Percentiles rank a stretch among this genome's conserved stretches.
Evolutionary conservation across 2,797 vertebrate genomes (phyloP).

Genomic region (Parambassis ranga): DNA sequence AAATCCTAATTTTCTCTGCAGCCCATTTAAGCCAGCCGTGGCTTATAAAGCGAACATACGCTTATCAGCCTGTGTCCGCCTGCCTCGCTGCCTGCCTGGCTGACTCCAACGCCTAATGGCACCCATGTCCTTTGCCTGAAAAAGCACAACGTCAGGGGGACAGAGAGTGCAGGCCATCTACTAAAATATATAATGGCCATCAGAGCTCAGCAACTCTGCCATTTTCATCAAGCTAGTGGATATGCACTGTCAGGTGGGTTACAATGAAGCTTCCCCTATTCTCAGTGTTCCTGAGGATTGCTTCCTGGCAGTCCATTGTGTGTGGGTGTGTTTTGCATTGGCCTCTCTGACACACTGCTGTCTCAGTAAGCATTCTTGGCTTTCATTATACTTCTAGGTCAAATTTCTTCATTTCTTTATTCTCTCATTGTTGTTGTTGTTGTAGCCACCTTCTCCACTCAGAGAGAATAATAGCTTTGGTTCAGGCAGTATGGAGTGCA

Average conservation of each 20-base stretch:
- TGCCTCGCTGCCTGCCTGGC: conserved; percentile 39
- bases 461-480: conserved; percentile 52
- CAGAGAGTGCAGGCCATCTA: conserved; percentile 61
- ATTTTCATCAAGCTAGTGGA: conserved; percentile 62
- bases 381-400: conserved; percentile 51
- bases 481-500: conserved; percentile 14
- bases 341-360: conserved; percentile 17
- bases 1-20: conserved; percentile 60
- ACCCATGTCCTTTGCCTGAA: conserved; percentile 70
- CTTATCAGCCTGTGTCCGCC: conserved; percentile 55
- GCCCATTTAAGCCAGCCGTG: conserved; percentile 53
- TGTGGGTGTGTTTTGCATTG: conserved; percentile 33
- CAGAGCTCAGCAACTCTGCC: conserved; percentile 55
- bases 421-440: conserved; percentile 49
- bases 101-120: conserved; percentile 54
- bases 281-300: conserved; percentile 54
- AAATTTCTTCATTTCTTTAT: conserved; percentile 62
- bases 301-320: conserved; percentile 20
- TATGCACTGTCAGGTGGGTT: conserved; percentile 50
- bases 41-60: conserved; percentile 59
- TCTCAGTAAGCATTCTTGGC: conserved; percentile 47
- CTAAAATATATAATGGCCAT: conserved; percentile 70
- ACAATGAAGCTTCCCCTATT: conserved; percentile 38
- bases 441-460: conserved; percentile 34
- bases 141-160: conserved; percentile 47